These are phyloP conservation scores for Pediacus dermestoides DNA, from an alignment of 2,888 invertebrate species.

Conservation along the genomic window DNA sequence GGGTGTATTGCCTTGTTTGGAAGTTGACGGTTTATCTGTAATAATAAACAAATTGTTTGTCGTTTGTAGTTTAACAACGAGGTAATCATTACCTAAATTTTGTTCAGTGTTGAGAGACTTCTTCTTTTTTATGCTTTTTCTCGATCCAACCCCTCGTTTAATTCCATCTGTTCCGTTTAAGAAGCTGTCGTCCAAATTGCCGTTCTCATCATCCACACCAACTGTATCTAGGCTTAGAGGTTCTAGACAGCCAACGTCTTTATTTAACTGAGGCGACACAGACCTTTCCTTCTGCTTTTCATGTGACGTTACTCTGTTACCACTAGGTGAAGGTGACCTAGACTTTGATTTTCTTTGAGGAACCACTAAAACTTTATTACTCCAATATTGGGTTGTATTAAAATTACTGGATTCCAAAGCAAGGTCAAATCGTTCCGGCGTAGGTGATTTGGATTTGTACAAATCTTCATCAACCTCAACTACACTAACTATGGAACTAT, in stretches of 20 bases:
- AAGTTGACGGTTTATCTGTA: constrained; percentile 8
- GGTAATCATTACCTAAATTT: background rate
- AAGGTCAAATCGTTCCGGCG: constrained; percentile 24
- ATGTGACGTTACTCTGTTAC: no score
- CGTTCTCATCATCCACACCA: background rate
- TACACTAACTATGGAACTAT: constrained; percentile 41
- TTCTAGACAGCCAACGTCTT: no score
- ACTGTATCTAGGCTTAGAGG: no score
- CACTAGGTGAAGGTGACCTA: constrained; percentile 18
- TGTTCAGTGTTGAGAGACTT: background rate
- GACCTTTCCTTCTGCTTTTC: constrained; percentile 11
- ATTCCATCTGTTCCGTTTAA: constrained; percentile 9
- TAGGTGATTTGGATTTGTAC: constrained; percentile 39
- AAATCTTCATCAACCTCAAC: constrained; percentile 52
- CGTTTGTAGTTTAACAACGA: background rate
- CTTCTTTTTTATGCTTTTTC: constrained; percentile 5
- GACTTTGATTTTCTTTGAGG: constrained; percentile 21
- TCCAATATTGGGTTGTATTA: constrained; percentile 31
- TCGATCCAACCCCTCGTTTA: background rate
- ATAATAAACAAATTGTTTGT: no score
- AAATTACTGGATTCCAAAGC: constrained; percentile 23
- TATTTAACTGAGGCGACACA: constrained; percentile 4
- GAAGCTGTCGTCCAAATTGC: background rate
- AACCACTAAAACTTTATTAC: constrained; percentile 25
- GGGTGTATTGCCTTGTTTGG: constrained; percentile 7